These are phyloP conservation scores for Epinephelus cyanopodus DNA, from an alignment of 2,113 vertebrate genomes.

Conservation along the genomic window DNA sequence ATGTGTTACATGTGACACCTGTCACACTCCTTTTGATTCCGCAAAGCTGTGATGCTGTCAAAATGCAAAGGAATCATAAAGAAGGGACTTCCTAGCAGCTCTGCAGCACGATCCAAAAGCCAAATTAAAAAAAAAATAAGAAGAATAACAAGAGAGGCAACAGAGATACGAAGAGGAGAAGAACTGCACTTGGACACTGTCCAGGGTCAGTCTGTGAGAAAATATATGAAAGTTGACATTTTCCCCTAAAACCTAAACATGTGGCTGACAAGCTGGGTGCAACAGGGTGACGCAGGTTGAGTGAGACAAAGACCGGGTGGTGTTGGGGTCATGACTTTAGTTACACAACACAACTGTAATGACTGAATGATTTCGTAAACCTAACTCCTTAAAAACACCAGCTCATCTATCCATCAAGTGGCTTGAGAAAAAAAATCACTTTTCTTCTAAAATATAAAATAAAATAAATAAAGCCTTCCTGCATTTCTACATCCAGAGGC, in stretches of 20 bases:
- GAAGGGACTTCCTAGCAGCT: too few species aligned
- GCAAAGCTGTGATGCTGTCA: too few species aligned
- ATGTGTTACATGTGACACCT: too few species aligned
- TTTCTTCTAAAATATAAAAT: not conserved
- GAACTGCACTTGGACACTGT: not conserved
- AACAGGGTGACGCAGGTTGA: constrained; percentile 18
- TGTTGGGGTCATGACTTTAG: not conserved
- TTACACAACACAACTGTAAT: constrained; percentile 28
- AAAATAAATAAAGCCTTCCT: not conserved
- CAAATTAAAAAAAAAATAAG: not conserved
- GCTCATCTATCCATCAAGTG: constrained; percentile 12
- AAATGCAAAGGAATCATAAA: too few species aligned
- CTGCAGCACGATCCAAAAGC: too few species aligned
- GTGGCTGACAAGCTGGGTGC: not conserved
- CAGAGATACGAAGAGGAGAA: not conserved
- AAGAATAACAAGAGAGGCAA: not conserved
- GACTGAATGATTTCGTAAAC: constrained; percentile 30
- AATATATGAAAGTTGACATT: constrained; percentile 50
- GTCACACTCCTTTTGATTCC: too few species aligned
- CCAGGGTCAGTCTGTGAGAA: not conserved
- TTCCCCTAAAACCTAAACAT: constrained; percentile 29
- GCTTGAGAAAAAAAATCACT: not conserved
- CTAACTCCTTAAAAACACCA: constrained; percentile 10
- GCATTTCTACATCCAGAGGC: not conserved
- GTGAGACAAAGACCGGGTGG: constrained; percentile 1